Base-by-base conservation (phyloP, 2,113 vertebrate species). In the Potamarius usumacintae region DNA sequence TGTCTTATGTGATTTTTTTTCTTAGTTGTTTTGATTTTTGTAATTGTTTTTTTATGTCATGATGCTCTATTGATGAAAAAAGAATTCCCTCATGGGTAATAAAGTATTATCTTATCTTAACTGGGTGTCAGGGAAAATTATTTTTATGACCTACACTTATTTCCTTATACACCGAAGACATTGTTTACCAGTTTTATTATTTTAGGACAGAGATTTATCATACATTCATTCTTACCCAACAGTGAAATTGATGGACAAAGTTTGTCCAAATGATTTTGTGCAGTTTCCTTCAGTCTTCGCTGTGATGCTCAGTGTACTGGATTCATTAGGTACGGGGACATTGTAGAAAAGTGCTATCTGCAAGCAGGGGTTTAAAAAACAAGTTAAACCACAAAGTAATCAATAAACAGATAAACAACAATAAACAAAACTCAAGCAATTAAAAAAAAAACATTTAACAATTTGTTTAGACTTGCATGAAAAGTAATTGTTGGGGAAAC, bases 311-410 rank as follows among this genome's bases (percentile, higher is more conserved):
- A 95, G 10, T 7, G 76, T 87, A 2, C 42, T 58, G 57, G 2
- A 53, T 1, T 50, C 25, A 20, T 67, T 0, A 9, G 91, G 92
- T 88, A 93, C 91, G 25, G 94, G 94, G 86, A 94, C 89, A 90
- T 94, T 94, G 85, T 93, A 94, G 82, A 84, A 65, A n/a, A 92
- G 55, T 42, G 91, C 71, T 57, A 94, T 52, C 94, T 95, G 89
- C 2, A 20, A 6, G 27, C 52, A 72, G 89, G 22, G 71, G 8
- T 5, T 50, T 34, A 20, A 48, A 74, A 74, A 74, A n/a, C n/a
- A n/a, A 48, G 34, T 4, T 74, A 74, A 18, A 18, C 67, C 12
- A 34, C 18, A 6, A 74, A 74, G 9, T 10, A 77, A 1, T 77
- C 2, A 52, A 11, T 25, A 52, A 14, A 77, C n/a, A 52, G 11